These are phyloP conservation scores for Pristionchus japonicus DNA, from an alignment of 2,888 invertebrate species.

Conservation along the genomic window DNA sequence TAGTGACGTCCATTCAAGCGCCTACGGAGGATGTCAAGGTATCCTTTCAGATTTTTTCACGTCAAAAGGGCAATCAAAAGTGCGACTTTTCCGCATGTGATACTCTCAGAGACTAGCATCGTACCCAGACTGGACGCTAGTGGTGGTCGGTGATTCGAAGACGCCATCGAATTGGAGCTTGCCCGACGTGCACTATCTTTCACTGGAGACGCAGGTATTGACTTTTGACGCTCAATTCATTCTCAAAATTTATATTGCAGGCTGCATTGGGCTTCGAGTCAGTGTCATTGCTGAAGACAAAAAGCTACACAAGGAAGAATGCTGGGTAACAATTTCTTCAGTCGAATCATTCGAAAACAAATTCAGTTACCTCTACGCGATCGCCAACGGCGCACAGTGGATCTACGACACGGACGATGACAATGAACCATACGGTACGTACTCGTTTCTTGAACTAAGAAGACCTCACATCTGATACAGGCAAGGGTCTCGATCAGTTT, in stretches of 20 bases:
- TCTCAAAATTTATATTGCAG: not conserved
- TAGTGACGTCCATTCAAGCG: slow-evolving; percentile 49
- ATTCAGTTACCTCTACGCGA: slow-evolving; percentile 53
- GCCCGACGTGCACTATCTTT: slow-evolving; percentile 48
- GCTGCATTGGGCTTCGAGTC: not conserved
- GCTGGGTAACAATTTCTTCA: slow-evolving; percentile 9
- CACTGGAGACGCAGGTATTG: slow-evolving; percentile 42
- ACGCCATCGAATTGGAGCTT: slow-evolving; percentile 50
- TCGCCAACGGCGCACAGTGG: slow-evolving; percentile 55
- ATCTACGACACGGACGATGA: slow-evolving; percentile 59
- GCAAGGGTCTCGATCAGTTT: slow-evolving; percentile 55
- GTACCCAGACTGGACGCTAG: slow-evolving; percentile 50
- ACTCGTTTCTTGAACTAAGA: too few species aligned
- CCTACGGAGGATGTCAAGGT: slow-evolving; percentile 55
- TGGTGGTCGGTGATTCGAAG: slow-evolving; percentile 52
- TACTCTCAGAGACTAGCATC: slow-evolving; percentile 50
- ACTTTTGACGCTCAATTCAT: too few species aligned
- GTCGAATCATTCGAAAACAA: not conserved
- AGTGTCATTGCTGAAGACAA: slow-evolving; percentile 20
- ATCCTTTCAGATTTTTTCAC: too few species aligned
- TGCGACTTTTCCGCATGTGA: too few species aligned
- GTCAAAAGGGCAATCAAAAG: too few species aligned
- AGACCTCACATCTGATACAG: slow-evolving; percentile 47
- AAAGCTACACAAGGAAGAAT: slow-evolving; percentile 53
- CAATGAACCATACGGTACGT: slow-evolving; percentile 50